Conservation (phyloP, 2,113 vertebrate genomes). For the Panthera tigris region DNA sequence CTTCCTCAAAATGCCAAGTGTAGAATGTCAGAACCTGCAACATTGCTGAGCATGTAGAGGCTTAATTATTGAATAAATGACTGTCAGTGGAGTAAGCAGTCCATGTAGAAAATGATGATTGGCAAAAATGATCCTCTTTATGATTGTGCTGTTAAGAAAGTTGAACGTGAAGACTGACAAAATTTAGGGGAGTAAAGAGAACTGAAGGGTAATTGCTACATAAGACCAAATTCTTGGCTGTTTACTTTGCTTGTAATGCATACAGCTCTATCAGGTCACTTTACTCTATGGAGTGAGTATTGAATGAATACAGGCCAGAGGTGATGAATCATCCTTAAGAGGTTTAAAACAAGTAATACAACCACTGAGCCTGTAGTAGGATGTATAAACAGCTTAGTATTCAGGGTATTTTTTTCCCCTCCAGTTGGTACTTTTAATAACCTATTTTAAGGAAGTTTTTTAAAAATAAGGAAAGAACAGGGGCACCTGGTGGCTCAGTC, state of each 20-base stretch:
- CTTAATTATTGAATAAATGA: background rate
- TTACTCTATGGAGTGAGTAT: background rate
- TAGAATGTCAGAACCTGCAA: background rate
- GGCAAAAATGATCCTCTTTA: background rate
- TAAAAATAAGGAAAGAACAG: too few relatives aligned
- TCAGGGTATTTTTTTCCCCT: background rate
- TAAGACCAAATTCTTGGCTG: background rate
- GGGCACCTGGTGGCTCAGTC: too few relatives aligned
- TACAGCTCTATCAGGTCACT: background rate
- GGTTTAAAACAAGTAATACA: background rate
- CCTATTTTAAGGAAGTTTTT: background rate
- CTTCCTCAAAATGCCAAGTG: background rate
- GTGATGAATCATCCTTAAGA: background rate
- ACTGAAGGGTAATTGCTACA: background rate
- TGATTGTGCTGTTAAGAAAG: background rate
- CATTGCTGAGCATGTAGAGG: background rate
- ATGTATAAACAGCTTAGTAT: background rate
- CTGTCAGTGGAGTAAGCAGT: background rate
- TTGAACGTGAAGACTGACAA: background rate
- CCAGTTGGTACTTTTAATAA: background rate
- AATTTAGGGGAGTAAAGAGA: background rate
- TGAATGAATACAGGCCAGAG: background rate
- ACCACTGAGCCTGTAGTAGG: background rate
- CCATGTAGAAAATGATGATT: background rate
- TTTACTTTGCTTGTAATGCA: background rate